These are phyloP conservation scores for Pipistrellus nathusii DNA, from an alignment of 2,797 vertebrate genomes.

Conservation along the genomic window DNA sequence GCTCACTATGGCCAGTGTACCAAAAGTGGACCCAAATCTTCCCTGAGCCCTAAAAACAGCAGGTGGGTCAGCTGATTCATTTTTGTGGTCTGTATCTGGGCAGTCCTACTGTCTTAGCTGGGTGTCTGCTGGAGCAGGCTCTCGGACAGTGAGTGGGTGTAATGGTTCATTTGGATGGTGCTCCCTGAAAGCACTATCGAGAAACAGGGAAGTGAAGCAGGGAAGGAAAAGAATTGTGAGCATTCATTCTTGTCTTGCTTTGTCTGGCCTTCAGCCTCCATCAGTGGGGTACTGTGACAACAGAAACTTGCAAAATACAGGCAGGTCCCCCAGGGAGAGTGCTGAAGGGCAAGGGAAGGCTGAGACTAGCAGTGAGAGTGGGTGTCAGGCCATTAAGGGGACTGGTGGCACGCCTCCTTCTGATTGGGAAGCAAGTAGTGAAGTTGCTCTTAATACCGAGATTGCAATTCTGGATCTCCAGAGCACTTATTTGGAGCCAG, in stretches of 20 bases:
- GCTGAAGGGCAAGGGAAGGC: background rate
- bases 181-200: too few species aligned
- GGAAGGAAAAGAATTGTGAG: background rate
- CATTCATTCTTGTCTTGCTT: background rate
- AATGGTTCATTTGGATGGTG: background rate
- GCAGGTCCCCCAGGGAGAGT: background rate
- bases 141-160: background rate
- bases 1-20: slow-evolving; percentile 12
- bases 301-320: background rate
- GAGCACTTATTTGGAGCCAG: slow-evolving; percentile 44
- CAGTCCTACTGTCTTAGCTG: background rate
- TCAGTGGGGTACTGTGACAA: background rate
- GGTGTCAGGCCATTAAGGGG: too few species aligned
- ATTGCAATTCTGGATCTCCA: background rate
- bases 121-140: background rate
- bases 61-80: background rate
- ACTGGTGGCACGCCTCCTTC: background rate
- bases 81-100: background rate
- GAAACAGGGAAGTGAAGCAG: background rate
- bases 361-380: background rate
- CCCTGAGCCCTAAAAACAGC: background rate
- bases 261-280: background rate
- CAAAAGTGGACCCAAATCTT: slow-evolving; percentile 20
- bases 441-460: background rate
- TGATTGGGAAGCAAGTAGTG: background rate